Evolutionary conservation across 2,888 invertebrate genomes (phyloP), one percentile per base, ranked within the genome.

Genomic region (Marasmarcha lunaedactyla): DNA sequence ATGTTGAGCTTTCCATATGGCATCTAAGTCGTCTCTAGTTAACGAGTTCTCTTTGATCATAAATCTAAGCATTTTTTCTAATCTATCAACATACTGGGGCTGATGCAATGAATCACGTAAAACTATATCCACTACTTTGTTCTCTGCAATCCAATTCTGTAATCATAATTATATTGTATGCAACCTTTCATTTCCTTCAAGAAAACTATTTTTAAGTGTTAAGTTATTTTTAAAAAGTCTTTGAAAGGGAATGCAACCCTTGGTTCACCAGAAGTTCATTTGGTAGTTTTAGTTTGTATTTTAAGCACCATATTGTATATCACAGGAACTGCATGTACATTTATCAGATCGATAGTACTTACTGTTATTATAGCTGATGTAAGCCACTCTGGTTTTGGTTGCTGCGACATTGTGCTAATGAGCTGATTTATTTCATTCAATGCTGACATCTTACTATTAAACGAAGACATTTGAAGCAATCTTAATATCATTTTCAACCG

Each of bases 371-470:
- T 89, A 57, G 94, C 93, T 9, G 97, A 92, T 15, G 97, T 97
- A 12, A 98, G 86, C 92, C 95, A 97, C 62, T 95, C 95, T 52
- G 92, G 91, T 63, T 96, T 94, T 4, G 94, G 92, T 74, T 94
- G 95, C 68, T 94, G 95, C 41, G 93, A 90, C 43, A 97, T 95
- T 57, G 93, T 92, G 43, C 93, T 92, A 49, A 95, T 93, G 37
- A 98, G 93, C 86, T 98, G 97, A 78, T 98, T 98, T 42, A 98
- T 95, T 86, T 98, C 98, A 72, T 98, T 97, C 47, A 98, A 84
- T 14, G 98, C 98, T 61, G 97, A 97, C 98, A 98, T 98, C 86
- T 98, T 98, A 27, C 98, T 97, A 81, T 97, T 98, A 69, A 98
- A 98, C 39, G 97, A 97, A 14, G 97, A 97, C 70, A 97, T 96